A percentile compares a stretch with the other conserved stretches of the same genome.
phyloP scores from a whole-genome alignment of 2,113 vertebrate species.

The Tapirus terrestris region DNA sequence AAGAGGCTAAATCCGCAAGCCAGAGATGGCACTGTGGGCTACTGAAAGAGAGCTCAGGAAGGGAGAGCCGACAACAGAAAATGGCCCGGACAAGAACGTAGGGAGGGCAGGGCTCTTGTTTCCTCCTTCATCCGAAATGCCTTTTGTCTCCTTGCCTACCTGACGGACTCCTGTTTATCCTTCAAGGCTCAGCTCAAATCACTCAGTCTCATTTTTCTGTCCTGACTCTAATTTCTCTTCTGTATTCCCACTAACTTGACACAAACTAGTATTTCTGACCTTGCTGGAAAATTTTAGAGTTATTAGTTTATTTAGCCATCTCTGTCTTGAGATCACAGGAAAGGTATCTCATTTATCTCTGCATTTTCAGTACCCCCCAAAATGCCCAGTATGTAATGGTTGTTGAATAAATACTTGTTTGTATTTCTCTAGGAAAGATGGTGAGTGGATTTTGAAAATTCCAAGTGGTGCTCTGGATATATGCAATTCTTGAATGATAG shows the following conservation, averaged over 20 bases:
- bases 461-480: background rate
- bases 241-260: background rate
- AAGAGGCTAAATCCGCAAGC: background rate
- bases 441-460: background rate
- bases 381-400: background rate
- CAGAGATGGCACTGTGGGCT: background rate
- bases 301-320: background rate
- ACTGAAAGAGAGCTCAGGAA: background rate
- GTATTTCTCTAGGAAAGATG: background rate
- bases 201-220: background rate
- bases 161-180: background rate
- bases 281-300: background rate
- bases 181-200: background rate
- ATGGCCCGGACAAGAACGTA: background rate
- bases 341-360: background rate
- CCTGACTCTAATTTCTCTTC: background rate
- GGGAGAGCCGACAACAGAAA: background rate
- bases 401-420: slow-evolving; percentile 9
- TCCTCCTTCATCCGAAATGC: background rate
- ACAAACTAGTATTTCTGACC: background rate
- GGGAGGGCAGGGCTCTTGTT: background rate
- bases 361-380: background rate
- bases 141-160: background rate
- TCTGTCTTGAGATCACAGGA: background rate
- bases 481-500: background rate